These are phyloP conservation scores for Gambusia yucatana DNA, from an alignment of 2,797 vertebrate species.

Conservation along the genomic window DNA sequence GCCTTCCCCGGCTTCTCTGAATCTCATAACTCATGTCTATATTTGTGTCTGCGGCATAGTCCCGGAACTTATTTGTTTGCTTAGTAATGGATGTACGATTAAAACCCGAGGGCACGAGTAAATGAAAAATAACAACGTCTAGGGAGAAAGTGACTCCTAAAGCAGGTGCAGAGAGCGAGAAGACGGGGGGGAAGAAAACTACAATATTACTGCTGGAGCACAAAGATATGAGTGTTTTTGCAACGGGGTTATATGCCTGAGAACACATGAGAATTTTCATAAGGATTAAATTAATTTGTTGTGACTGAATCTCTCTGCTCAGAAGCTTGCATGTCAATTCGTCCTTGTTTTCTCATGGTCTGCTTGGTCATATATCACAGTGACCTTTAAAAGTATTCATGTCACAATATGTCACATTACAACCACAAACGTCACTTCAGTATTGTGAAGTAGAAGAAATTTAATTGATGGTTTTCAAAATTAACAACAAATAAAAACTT, in stretches of 20 bases:
- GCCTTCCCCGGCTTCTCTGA: constrained; percentile 71
- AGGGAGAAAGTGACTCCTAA: constrained; percentile 67
- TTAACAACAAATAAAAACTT: not conserved
- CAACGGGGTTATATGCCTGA: constrained; percentile 70
- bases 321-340: constrained; percentile 45
- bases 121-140: constrained; percentile 86
- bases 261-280: constrained; percentile 73
- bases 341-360: constrained; percentile 58
- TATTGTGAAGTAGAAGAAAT: not conserved
- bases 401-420: not conserved
- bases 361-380: constrained; percentile 28
- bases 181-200: constrained; percentile 45
- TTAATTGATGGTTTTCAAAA: not conserved
- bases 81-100: constrained; percentile 83
- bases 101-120: constrained; percentile 83
- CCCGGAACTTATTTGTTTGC: constrained; percentile 85
- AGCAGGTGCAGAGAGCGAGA: constrained; percentile 75
- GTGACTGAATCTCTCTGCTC: constrained; percentile 56
- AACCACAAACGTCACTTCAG: not conserved
- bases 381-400: not conserved
- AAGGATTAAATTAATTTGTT: constrained; percentile 78
- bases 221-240: constrained; percentile 74
- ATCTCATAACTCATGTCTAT: constrained; percentile 85
- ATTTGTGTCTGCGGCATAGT: constrained; percentile 82
- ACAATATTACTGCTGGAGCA: constrained; percentile 71